phyloP scores from a whole-genome alignment of 2,797 vertebrate genomes.

The Stomatorhinus walkeri region DNA sequence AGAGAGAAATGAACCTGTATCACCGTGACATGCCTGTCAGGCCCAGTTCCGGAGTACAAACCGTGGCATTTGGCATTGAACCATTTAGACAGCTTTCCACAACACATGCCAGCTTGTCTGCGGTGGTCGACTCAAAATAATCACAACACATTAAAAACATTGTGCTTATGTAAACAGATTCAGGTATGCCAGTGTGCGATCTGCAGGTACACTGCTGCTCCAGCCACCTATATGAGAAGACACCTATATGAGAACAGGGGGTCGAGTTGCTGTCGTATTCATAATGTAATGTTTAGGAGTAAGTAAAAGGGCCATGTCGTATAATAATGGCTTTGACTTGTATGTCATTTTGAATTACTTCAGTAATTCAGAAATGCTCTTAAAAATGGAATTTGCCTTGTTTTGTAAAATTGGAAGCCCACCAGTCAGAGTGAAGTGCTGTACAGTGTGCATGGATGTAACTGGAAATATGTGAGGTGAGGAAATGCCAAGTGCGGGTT shows the following conservation, averaged over 20 bases:
- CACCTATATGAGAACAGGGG: neutral
- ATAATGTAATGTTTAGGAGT: neutral
- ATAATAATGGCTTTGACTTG: neutral
- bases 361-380: neutral
- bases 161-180: slow-evolving; percentile 10
- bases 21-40: neutral
- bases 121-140: slow-evolving; percentile 10
- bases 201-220: neutral
- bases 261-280: neutral
- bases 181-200: neutral
- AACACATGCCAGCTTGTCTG: neutral
- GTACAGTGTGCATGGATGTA: neutral
- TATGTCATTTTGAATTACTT: neutral
- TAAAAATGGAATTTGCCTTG: neutral
- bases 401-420: neutral
- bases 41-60: neutral
- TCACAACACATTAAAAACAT: slow-evolving; percentile 9
- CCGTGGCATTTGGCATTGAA: neutral
- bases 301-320: neutral
- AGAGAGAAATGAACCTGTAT: slow-evolving; percentile 8
- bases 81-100: slow-evolving; percentile 1
- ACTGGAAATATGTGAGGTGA: neutral
- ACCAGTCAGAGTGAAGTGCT: neutral
- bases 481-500: neutral
- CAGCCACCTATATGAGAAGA: neutral